Evolutionary conservation across 2,113 vertebrate genomes (phyloP).

Genomic region (Equus quagga): DNA sequence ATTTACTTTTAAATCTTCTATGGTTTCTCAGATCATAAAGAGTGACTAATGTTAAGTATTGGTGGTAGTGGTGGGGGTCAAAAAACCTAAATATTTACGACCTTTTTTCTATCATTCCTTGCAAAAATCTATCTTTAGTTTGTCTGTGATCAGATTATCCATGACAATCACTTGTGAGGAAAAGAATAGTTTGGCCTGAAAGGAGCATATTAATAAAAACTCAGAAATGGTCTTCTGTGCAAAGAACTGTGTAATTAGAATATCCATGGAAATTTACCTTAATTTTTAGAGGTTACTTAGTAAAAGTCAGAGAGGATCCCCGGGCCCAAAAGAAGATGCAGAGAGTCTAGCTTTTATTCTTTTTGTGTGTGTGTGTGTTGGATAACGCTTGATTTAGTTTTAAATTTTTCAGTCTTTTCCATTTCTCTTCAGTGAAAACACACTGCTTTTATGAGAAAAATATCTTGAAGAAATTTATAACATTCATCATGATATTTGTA

Average conservation of each 20-base stretch:
- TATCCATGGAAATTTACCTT: slow-evolving; percentile 8
- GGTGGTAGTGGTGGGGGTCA: background rate
- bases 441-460: background rate
- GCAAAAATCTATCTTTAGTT: background rate
- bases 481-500: background rate
- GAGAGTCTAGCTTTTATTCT: background rate
- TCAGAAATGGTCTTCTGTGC: background rate
- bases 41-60: background rate
- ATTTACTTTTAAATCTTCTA: background rate
- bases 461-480: background rate
- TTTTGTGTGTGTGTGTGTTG: background rate
- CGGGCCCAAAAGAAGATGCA: background rate
- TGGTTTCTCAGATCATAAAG: background rate
- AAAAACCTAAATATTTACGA: background rate
- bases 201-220: background rate
- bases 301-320: background rate
- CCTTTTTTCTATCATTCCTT: background rate
- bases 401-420: background rate
- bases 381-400: background rate
- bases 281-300: background rate
- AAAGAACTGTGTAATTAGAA: background rate
- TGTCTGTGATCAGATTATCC: background rate
- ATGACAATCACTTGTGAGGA: background rate
- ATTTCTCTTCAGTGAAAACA: background rate
- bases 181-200: background rate